Conservation (phyloP, 2,888 invertebrate species). For the Phorcus lineatus region DNA sequence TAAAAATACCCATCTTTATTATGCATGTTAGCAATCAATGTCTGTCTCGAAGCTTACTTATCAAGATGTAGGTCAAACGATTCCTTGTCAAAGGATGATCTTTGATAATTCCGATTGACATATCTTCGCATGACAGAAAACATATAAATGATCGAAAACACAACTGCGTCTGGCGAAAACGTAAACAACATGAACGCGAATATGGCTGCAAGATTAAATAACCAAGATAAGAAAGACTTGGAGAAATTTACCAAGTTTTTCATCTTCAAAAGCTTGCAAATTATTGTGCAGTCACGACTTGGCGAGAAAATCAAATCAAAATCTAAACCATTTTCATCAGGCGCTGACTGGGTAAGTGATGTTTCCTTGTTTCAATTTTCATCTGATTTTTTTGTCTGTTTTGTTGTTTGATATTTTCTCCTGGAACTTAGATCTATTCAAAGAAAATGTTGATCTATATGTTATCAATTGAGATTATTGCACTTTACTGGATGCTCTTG, state of each 20-base stretch:
- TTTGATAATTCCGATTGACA: not conserved
- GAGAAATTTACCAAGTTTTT: constrained; percentile 93
- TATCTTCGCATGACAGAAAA: not conserved
- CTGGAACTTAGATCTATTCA: too few species aligned
- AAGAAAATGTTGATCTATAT: too few species aligned
- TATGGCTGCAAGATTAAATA: constrained; percentile 49
- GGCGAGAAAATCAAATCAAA: constrained; percentile 89
- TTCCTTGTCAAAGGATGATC: not conserved
- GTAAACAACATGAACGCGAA: constrained; percentile 34
- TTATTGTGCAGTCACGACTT: constrained; percentile 92
- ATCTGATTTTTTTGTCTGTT: too few species aligned
- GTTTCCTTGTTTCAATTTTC: too few species aligned
- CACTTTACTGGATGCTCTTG: too few species aligned
- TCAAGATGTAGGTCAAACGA: not conserved
- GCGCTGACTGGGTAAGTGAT: constrained; percentile 87
- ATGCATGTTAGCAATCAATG: not conserved
- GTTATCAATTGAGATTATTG: too few species aligned
- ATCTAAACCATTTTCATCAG: constrained; percentile 86
- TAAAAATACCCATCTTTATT: not conserved
- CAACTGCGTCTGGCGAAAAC: constrained; percentile 3
- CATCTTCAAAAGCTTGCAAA: constrained; percentile 90
- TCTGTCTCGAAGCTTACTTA: not conserved
- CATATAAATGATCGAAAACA: not conserved
- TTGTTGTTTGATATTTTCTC: too few species aligned
- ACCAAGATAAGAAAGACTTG: constrained; percentile 82